These are phyloP conservation scores for Psephotus haematonotus DNA, from an alignment of 2,113 vertebrate species.

Conservation along the genomic window DNA sequence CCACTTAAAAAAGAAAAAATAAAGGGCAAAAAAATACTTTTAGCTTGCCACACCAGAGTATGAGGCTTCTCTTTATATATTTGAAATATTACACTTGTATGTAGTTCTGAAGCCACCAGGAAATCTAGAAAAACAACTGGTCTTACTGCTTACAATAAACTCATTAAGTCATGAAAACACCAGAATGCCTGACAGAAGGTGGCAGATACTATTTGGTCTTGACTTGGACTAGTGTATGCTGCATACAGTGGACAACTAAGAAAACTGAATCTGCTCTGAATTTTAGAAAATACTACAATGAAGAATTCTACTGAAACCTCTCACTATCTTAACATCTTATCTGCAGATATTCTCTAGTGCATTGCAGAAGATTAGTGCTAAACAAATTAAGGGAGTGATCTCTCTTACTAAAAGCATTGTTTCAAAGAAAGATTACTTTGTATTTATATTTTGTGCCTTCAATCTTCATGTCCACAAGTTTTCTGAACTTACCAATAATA, in stretches of 20 bases:
- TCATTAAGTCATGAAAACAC: background rate
- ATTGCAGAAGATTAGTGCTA: background rate
- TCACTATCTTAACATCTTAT: background rate
- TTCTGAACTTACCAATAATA: background rate
- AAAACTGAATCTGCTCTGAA: background rate
- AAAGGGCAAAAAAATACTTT: background rate
- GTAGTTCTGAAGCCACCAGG: background rate
- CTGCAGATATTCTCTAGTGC: background rate
- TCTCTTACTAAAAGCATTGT: background rate
- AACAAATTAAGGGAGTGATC: background rate
- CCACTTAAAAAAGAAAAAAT: background rate
- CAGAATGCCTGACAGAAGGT: background rate
- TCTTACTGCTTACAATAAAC: background rate
- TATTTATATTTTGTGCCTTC: background rate
- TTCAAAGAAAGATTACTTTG: background rate
- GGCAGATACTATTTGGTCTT: background rate
- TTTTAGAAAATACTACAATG: background rate
- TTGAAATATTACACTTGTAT: background rate
- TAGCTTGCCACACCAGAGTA: background rate
- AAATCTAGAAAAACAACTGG: background rate
- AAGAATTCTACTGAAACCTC: background rate
- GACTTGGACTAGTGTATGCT: background rate
- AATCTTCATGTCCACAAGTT: background rate
- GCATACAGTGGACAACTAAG: background rate
- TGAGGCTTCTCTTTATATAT: background rate